phyloP scores from a whole-genome alignment of 2,797 vertebrate species.

The Parauchenoglanis punctatus region DNA sequence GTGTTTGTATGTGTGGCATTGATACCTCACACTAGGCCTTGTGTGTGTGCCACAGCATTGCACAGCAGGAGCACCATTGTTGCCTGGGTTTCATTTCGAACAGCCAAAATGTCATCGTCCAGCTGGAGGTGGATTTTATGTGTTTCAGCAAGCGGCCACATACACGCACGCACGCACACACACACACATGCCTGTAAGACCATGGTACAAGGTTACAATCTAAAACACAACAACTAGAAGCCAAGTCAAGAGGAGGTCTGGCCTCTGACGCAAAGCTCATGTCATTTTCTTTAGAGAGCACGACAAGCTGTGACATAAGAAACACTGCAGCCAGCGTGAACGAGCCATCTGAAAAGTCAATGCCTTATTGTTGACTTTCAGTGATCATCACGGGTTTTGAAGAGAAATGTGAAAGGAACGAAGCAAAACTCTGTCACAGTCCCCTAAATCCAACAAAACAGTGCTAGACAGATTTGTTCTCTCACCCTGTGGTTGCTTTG shows the following conservation, averaged over 20 bases:
- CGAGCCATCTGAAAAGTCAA: constrained; percentile 46
- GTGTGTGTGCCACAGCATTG: constrained; percentile 59
- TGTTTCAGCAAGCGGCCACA: constrained; percentile 55
- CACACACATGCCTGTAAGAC: constrained; percentile 36
- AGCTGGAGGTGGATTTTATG: constrained; percentile 69
- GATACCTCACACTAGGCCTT: constrained; percentile 48
- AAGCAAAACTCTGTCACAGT: constrained; percentile 16
- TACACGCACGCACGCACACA: neutral
- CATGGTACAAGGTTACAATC: constrained; percentile 55
- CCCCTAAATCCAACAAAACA: neutral
- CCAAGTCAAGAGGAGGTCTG: constrained; percentile 59
- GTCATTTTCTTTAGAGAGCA: constrained; percentile 52
- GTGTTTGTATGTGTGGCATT: constrained; percentile 50
- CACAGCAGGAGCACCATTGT: constrained; percentile 70
- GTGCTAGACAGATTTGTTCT: neutral
- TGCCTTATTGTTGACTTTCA: constrained; percentile 49
- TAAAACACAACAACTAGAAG: constrained; percentile 50
- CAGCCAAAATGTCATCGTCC: constrained; percentile 75
- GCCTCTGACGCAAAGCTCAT: constrained; percentile 57
- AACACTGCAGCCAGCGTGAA: constrained; percentile 34
- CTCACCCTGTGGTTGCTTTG: constrained; percentile 15
- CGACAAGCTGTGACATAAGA: constrained; percentile 55
- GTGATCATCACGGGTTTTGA: constrained; percentile 28
- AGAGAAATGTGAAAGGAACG: constrained; percentile 14
- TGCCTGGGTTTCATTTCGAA: constrained; percentile 68